Evolutionary conservation across 2,888 invertebrate genomes (phyloP).

Genomic region (Eretmocerus hayati): DNA sequence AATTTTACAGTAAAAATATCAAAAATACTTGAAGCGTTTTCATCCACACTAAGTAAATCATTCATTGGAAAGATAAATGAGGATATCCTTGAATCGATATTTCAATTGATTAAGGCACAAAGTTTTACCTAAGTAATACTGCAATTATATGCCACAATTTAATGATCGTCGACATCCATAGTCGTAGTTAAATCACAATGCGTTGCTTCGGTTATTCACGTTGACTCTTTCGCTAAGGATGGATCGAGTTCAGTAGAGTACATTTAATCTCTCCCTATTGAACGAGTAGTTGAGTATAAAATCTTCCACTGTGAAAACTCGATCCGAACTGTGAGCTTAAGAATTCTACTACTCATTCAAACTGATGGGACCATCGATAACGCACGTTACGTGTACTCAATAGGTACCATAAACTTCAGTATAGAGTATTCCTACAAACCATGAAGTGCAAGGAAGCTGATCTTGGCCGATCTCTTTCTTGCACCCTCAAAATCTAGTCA

Average conservation of each 20-base stretch:
- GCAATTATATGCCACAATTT: conserved; percentile 11
- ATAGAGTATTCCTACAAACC: too few species aligned
- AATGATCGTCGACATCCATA: too few species aligned
- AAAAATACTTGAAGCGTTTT: conserved; percentile 7
- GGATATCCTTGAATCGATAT: conserved; percentile 1
- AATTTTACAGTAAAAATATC: too few species aligned
- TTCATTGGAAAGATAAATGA: conserved; percentile 1
- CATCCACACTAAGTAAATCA: neutral
- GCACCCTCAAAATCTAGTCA: too few species aligned
- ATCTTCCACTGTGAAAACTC: too few species aligned
- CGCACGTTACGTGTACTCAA: too few species aligned
- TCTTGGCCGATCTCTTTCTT: too few species aligned
- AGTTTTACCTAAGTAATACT: conserved; percentile 22
- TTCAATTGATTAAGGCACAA: conserved; percentile 22
- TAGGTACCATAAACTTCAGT: too few species aligned
- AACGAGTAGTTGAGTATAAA: neutral
- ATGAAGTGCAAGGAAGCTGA: too few species aligned
- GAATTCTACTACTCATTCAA: too few species aligned
- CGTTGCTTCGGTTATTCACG: neutral
- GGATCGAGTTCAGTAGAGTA: conserved; percentile 3
- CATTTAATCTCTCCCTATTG: neutral
- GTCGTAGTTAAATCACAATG: conserved; percentile 7
- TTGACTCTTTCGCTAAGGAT: conserved; percentile 13
- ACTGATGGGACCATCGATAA: too few species aligned
- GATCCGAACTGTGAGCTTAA: too few species aligned